Conservation (phyloP, 2,888 invertebrate species). For the Coleophora flavipennella region DNA sequence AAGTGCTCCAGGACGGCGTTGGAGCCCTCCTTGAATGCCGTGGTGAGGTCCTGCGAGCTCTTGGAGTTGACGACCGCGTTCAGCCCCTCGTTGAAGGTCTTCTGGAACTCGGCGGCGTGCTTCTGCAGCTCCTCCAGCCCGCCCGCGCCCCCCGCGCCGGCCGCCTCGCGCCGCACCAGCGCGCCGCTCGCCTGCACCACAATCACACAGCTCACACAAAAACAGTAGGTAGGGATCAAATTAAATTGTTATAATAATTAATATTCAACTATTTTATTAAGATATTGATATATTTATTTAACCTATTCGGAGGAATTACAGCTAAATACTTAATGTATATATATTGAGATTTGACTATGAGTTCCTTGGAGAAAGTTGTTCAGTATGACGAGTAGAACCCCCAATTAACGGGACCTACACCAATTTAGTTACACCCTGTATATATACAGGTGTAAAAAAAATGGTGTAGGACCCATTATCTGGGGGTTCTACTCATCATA, state of each 20-base stretch:
- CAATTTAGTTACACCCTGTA: no score
- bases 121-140: conserved; percentile 43
- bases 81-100: conserved; percentile 41
- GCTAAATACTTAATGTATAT: not conserved
- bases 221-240: no score
- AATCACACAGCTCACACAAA: no score
- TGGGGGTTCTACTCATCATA: no score
- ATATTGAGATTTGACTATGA: no score
- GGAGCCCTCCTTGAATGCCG: conserved; percentile 47
- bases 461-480: no score
- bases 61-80: conserved; percentile 41
- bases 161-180: conserved; percentile 42
- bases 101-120: conserved; percentile 44
- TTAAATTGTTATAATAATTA: no score
- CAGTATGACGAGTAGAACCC: no score
- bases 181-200: conserved; percentile 13
- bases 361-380: no score
- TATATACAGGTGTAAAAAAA: no score
- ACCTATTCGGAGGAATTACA: not conserved
- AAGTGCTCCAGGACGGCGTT: conserved; percentile 43
- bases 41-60: conserved; percentile 46
- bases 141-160: not conserved
- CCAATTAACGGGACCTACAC: no score
- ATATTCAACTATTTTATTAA: not conserved
- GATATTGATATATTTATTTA: not conserved